Conservation (phyloP, 2,888 invertebrate species). For the Pristionchus maxplancki region DNA sequence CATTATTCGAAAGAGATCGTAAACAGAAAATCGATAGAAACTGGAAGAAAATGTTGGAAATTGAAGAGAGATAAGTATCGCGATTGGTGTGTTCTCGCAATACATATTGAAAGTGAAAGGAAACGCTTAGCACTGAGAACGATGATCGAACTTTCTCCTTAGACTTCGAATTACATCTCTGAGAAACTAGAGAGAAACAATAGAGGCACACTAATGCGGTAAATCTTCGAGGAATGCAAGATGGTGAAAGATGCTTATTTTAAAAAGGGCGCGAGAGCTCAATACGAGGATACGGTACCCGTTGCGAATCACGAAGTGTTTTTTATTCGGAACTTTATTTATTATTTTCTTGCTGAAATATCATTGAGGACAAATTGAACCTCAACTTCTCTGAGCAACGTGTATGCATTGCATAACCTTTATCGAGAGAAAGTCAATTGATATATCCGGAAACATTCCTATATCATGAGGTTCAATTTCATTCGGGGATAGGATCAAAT, state of each 20-base stretch:
- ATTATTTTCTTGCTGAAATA: neutral
- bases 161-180: neutral
- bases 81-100: neutral
- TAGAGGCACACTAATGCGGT: neutral
- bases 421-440: neutral
- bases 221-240: neutral
- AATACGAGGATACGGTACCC: neutral
- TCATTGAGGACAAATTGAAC: neutral
- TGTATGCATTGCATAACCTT: conserved; percentile 6
- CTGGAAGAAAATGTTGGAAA: neutral
- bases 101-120: neutral
- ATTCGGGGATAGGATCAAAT: conserved; percentile 23
- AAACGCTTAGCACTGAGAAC: neutral
- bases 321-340: neutral
- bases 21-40: conserved; percentile 6
- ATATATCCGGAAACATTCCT: conserved; percentile 35
- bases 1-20: neutral
- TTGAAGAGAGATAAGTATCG: neutral
- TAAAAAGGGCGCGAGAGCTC: neutral
- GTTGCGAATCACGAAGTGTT: neutral
- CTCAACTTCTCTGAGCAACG: neutral
- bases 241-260: conserved; percentile 11
- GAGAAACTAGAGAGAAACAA: neutral
- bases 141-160: neutral
- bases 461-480: conserved; percentile 36